phyloP scores from a whole-genome alignment of 2,888 invertebrate species.

The Coremacera marginata region DNA sequence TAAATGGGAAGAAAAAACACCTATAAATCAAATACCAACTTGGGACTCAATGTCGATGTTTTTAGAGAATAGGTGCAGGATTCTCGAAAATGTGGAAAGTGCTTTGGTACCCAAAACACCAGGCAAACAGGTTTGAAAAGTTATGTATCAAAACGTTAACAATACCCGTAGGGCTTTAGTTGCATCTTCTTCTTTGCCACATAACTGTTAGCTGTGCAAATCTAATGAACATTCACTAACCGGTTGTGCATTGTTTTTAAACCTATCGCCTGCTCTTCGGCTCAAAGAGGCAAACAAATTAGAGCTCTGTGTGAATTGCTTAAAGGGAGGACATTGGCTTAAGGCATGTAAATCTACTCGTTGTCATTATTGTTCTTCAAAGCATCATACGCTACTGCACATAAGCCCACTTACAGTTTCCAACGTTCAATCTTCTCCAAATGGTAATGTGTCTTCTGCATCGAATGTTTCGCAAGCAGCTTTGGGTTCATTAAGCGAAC shows the following conservation, averaged over 20 bases:
- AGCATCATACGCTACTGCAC: slow-evolving; percentile 44
- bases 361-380: slow-evolving; percentile 43
- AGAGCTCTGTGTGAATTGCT: slow-evolving; percentile 45
- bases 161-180: slow-evolving; percentile 28
- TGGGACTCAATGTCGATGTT: slow-evolving; percentile 37
- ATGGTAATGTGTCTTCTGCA: not conserved
- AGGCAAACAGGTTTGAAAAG: not conserved
- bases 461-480: not conserved
- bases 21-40: slow-evolving; percentile 34
- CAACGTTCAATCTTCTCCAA: not conserved
- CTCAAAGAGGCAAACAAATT: slow-evolving; percentile 36
- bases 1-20: slow-evolving; percentile 16
- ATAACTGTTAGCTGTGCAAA: slow-evolving; percentile 29
- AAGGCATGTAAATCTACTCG: slow-evolving; percentile 40
- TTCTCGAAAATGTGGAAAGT: not conserved
- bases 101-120: not conserved
- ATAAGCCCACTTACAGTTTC: slow-evolving; percentile 9
- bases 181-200: not conserved
- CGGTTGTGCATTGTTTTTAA: slow-evolving; percentile 24
- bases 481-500: not conserved
- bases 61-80: slow-evolving; percentile 15
- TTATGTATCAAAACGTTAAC: not conserved
- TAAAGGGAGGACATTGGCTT: slow-evolving; percentile 40
- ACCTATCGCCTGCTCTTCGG: slow-evolving; percentile 23
- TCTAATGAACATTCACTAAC: slow-evolving; percentile 25